Percentiles rank a stretch among this genome's conserved stretches.
Conservation (phyloP, 1,140 invertebrate species). For the Dendroctonus valens region DNA sequence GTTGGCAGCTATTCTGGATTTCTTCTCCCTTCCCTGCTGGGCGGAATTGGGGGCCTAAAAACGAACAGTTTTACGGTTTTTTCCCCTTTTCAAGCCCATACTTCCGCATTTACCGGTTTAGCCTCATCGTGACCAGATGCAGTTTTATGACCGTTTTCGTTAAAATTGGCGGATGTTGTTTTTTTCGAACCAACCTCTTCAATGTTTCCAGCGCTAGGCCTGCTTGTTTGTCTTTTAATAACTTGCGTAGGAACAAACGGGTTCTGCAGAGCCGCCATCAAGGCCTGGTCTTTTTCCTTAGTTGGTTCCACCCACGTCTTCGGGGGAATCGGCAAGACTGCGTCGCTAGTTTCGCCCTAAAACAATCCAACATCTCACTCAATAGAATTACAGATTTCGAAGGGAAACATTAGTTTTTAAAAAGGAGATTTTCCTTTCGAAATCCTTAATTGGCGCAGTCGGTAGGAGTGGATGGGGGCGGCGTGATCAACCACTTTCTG, state of each 20-base stretch:
- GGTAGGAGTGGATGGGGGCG: too few species aligned
- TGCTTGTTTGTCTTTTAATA: conserved; percentile 33
- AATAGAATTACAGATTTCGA: too few species aligned
- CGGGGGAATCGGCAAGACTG: conserved; percentile 22
- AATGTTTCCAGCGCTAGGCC: conserved; percentile 9
- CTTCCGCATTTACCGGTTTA: neutral
- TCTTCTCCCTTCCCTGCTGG: neutral
- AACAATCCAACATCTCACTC: too few species aligned
- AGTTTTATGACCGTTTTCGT: neutral
- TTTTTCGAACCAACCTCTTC: neutral
- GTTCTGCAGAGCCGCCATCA: conserved; percentile 28
- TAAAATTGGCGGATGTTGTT: neutral
- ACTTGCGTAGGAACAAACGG: conserved; percentile 35
- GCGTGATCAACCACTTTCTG: too few species aligned
- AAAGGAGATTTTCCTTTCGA: too few species aligned
- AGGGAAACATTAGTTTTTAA: too few species aligned
- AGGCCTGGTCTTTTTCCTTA: conserved; percentile 16
- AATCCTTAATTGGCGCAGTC: too few species aligned
- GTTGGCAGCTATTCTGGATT: conserved; percentile 10
- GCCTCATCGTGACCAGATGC: neutral
- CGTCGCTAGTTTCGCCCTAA: too few species aligned
- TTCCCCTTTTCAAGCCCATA: neutral
- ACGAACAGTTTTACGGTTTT: neutral
- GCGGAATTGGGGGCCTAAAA: neutral
- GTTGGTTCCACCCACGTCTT: conserved; percentile 31